These are phyloP conservation scores for Bungarus multicinctus DNA, from an alignment of 2,113 vertebrate species.

Conservation along the genomic window DNA sequence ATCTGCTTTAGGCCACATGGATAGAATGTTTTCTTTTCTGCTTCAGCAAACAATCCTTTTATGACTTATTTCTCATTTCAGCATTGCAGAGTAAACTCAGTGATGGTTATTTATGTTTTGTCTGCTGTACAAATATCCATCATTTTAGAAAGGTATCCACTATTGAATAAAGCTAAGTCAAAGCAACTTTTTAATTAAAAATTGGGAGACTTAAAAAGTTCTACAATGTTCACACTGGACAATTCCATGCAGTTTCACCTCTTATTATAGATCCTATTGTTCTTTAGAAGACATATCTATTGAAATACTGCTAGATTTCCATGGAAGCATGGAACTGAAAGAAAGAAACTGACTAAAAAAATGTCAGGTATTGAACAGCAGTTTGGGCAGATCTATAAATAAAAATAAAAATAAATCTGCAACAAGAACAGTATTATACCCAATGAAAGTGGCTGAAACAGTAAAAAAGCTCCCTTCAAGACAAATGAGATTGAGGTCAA, in stretches of 20 bases:
- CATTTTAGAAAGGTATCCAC: constrained; percentile 17
- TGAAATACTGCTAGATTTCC: background rate
- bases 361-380: background rate
- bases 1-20: constrained; percentile 5
- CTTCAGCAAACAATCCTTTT: constrained; percentile 10
- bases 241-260: background rate
- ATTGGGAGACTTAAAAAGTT: background rate
- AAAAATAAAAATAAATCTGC: background rate
- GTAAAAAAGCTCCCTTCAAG: background rate
- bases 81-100: constrained; percentile 6
- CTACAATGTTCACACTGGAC: background rate
- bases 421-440: background rate
- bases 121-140: constrained; percentile 26
- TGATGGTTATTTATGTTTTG: constrained; percentile 36
- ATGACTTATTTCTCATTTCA: constrained; percentile 14
- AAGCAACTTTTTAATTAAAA: no score
- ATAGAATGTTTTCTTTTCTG: constrained; percentile 25
- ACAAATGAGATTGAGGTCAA: background rate
- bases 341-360: background rate
- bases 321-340: background rate
- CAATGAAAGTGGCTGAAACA: background rate
- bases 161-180: no score
- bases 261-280: background rate
- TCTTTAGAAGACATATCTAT: background rate
- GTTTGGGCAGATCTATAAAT: background rate